Conservation (phyloP, 2,113 vertebrate species). For the Hyaena hyaena region DNA sequence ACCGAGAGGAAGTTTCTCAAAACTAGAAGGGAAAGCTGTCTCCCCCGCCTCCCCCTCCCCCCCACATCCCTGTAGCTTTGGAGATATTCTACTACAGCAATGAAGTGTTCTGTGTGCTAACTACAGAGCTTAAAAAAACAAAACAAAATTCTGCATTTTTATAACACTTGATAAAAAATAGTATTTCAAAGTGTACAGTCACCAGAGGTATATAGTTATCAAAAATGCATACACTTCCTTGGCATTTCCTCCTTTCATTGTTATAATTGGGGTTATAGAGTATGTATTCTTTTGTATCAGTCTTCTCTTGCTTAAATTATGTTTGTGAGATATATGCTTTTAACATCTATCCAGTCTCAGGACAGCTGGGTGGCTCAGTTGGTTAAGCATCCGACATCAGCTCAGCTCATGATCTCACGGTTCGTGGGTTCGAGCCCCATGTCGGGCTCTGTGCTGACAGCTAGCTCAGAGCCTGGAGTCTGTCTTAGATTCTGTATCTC, state of each 20-base stretch:
- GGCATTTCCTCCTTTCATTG: background rate
- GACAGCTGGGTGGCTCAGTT: no score
- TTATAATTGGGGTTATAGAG: background rate
- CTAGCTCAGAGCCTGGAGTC: no score
- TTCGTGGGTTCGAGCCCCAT: no score
- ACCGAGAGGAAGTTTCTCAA: background rate
- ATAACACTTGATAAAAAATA: conserved; percentile 94
- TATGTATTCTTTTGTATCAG: background rate
- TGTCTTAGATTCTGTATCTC: no score
- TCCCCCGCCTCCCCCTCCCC: background rate
- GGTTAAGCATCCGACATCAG: no score
- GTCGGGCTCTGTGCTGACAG: no score
- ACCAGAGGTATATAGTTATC: background rate
- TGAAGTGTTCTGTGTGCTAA: background rate
- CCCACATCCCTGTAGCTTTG: background rate
- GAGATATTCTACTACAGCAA: background rate
- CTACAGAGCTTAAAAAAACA: conserved; percentile 81
- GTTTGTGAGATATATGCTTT: background rate
- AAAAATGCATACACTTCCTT: background rate
- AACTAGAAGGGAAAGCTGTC: background rate
- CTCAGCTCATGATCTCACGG: no score
- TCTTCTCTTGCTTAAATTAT: background rate
- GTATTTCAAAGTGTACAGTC: conserved; percentile 87
- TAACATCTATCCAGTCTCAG: no score
- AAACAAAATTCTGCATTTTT: conserved; percentile 91